phyloP scores from a whole-genome alignment of 2,113 vertebrate species.

The Vidua chalybeata region DNA sequence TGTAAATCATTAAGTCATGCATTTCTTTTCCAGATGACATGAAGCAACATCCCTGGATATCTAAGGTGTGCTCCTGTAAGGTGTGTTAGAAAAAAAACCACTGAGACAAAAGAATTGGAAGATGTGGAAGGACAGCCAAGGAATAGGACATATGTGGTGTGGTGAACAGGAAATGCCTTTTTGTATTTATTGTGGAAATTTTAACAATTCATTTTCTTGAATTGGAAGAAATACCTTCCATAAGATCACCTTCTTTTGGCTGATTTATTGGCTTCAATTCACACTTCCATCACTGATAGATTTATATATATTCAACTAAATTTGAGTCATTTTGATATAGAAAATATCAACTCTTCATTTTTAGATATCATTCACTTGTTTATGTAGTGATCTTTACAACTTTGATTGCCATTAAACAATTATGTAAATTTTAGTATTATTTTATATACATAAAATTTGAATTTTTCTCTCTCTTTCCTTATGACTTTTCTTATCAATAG shows the following conservation, averaged over 20 bases:
- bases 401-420: not conserved
- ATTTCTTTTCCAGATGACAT: conserved; percentile 68
- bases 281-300: not conserved
- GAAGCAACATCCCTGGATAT: conserved; percentile 74
- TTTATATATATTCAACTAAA: not conserved
- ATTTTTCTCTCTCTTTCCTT: not conserved
- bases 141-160: not conserved
- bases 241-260: not conserved
- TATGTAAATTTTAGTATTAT: not conserved
- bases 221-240: not conserved
- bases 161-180: not conserved
- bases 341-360: not conserved
- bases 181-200: not conserved
- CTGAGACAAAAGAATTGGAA: not conserved
- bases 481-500: not conserved
- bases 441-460: not conserved
- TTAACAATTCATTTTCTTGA: not conserved
- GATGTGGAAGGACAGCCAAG: not conserved
- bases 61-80: conserved; percentile 79
- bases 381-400: not conserved
- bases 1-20: not conserved
- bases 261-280: not conserved
- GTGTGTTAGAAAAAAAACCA: conserved; percentile 64
- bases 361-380: not conserved
- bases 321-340: not conserved